Percentiles rank a stretch among this genome's conserved stretches.
phyloP scores from a whole-genome alignment of 2,888 invertebrate species.

The Hermodice carunculata region DNA sequence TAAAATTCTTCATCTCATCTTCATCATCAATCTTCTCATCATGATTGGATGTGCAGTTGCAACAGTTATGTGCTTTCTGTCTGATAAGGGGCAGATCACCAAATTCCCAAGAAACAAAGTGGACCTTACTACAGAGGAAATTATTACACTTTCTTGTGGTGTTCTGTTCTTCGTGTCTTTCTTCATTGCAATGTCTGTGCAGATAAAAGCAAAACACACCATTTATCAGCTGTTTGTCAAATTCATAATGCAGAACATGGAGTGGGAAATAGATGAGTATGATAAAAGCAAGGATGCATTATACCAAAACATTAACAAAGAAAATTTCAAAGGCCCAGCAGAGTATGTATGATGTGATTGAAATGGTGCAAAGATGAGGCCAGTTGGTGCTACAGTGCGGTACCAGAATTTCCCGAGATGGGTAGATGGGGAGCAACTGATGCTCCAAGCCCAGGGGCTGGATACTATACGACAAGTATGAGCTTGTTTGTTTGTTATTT shows the following conservation, averaged over 20 bases:
- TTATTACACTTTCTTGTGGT: conserved; percentile 72
- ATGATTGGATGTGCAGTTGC: conserved; percentile 73
- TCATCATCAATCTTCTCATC: conserved; percentile 70
- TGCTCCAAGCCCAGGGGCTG: too few species aligned
- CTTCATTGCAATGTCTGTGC: conserved; percentile 74
- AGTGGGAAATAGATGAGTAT: conserved; percentile 71
- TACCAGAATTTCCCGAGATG: too few species aligned
- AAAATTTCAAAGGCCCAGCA: conserved; percentile 3
- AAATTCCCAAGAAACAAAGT: conserved; percentile 62
- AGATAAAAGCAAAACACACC: conserved; percentile 72
- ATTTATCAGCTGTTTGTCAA: conserved; percentile 70
- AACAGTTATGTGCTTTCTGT: conserved; percentile 72
- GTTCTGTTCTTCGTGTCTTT: conserved; percentile 74
- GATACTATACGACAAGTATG: too few species aligned
- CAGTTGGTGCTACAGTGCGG: too few species aligned
- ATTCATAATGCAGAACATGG: conserved; percentile 69
- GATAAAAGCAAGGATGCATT: conserved; percentile 59
- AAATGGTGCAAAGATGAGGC: too few species aligned
- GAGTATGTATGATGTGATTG: too few species aligned
- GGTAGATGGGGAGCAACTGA: too few species aligned
- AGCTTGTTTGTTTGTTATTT: too few species aligned
- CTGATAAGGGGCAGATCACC: conserved; percentile 65
- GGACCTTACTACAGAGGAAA: conserved; percentile 71
- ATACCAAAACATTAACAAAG: neutral
- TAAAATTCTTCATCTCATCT: conserved; percentile 71